A percentile compares a stretch with the other conserved stretches of the same genome.
Evolutionary conservation across 2,888 invertebrate species (phyloP).

Genomic region (Xestoiulus laeticollis): DNA sequence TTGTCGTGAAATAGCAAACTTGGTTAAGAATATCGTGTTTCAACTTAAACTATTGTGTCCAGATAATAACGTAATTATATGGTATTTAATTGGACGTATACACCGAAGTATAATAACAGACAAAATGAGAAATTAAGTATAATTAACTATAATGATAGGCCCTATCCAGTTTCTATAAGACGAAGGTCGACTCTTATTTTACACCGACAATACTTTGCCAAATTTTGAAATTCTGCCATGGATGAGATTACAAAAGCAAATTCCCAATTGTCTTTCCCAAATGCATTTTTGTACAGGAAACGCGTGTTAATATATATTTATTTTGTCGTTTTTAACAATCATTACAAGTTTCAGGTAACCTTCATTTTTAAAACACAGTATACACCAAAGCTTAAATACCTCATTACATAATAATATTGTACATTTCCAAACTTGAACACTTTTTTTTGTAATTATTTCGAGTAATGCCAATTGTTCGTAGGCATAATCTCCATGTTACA

Average conservation of each 20-base stretch:
- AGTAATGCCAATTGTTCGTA: too few relatives aligned
- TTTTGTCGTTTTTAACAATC: background rate
- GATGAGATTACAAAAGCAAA: background rate
- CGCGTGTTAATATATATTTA: background rate
- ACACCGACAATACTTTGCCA: background rate
- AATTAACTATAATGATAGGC: background rate
- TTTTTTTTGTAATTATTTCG: too few relatives aligned
- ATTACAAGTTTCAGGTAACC: background rate
- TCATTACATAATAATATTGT: background rate
- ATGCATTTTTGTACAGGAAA: background rate
- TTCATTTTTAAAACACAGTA: background rate
- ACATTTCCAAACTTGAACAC: background rate
- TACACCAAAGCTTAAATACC: background rate
- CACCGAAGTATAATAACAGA: background rate
- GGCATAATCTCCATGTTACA: too few relatives aligned
- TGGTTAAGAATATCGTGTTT: background rate
- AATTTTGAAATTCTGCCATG: background rate
- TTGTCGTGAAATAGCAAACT: background rate
- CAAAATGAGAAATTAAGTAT: constrained; percentile 5
- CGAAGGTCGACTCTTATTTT: background rate
- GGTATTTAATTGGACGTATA: background rate
- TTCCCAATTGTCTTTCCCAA: background rate
- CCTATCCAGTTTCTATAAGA: background rate
- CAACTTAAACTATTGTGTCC: background rate
- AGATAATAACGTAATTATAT: background rate